Conservation (phyloP, 2,888 invertebrate genomes). For the Cataglyphis cursor region DNA sequence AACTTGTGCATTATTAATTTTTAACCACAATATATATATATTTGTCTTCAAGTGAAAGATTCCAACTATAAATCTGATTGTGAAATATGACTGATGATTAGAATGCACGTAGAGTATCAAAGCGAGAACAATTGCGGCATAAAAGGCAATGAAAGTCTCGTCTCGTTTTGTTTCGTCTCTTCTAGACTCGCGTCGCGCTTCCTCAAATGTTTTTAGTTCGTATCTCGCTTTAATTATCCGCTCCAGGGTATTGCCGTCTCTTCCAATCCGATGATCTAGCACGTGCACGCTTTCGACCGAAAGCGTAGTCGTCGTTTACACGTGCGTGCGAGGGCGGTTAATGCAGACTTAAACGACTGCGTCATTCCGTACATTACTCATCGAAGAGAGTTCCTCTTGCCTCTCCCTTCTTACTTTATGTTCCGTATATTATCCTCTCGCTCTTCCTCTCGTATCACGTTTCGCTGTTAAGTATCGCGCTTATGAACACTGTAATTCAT, state of each 20-base stretch:
- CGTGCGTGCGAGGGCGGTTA: conserved; percentile 45
- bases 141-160: conserved; percentile 49
- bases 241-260: not conserved
- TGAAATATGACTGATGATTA: conserved; percentile 19
- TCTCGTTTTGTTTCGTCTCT: conserved; percentile 4
- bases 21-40: not conserved
- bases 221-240: conserved; percentile 39
- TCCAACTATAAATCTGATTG: conserved; percentile 27
- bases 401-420: not conserved
- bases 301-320: conserved; percentile 33
- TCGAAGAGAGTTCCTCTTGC: conserved; percentile 40
- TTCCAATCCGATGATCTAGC: conserved; percentile 1
- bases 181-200: conserved; percentile 2
- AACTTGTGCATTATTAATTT: not conserved
- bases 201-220: conserved; percentile 26
- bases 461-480: conserved; percentile 40
- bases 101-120: conserved; percentile 20
- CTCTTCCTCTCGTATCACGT: conserved; percentile 3
- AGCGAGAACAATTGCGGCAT: conserved; percentile 40
- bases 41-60: not conserved
- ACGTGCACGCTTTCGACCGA: conserved; percentile 11
- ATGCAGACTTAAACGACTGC: conserved; percentile 73
- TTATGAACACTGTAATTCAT: conserved; percentile 62
- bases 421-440: not conserved
- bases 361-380: conserved; percentile 76